Evolutionary conservation across 2,888 invertebrate genomes (phyloP), one percentile per base, ranked within the genome.

Genomic region (Vandiemenella viatica): DNA sequence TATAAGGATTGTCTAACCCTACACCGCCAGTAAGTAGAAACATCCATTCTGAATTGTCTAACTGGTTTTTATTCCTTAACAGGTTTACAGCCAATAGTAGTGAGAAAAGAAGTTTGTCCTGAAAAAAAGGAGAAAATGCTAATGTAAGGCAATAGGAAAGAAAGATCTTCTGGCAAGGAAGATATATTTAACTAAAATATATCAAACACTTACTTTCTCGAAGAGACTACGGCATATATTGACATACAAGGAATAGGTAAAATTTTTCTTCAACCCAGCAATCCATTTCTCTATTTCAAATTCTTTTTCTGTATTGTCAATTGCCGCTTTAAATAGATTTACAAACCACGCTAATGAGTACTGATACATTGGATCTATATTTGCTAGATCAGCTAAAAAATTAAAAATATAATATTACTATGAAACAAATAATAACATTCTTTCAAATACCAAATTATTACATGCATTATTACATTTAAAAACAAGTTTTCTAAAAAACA

Each of bases 351-450:
- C 77, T 58, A 96, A 70, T 0, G 93, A 93, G 65, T 93, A 96
- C 64, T 95, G 93, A 67, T 96, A 96, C 95, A 95, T 95, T 2
- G 93, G 92, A 68, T 96, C 93, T 56, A 96, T 89, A 60, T 86
- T 82, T 5, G 90, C 84, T 60, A 96, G 67, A 50, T 90, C 86
- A 50, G 80, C 86, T 83, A 50, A 47, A 44, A 46, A 18, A 52
- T 43, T 22, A 23, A 42, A 21, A n/a, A n/a, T n/a, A n/a, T n/a
- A n/a, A n/a, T n/a, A n/a, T n/a, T n/a, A n/a, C n/a, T n/a, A n/a
- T n/a, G n/a, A n/a, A n/a, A n/a, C n/a, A n/a, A n/a, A n/a, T n/a
- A n/a, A n/a, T n/a, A n/a, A n/a, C n/a, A n/a, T n/a, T n/a, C n/a
- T n/a, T n/a, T n/a, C n/a, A n/a, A n/a, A n/a, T n/a, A n/a, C n/a